Evolutionary conservation across 2,113 vertebrate genomes (phyloP), one percentile per base, ranked within the genome.

Genomic region (Phalacrocorax aristotelis): DNA sequence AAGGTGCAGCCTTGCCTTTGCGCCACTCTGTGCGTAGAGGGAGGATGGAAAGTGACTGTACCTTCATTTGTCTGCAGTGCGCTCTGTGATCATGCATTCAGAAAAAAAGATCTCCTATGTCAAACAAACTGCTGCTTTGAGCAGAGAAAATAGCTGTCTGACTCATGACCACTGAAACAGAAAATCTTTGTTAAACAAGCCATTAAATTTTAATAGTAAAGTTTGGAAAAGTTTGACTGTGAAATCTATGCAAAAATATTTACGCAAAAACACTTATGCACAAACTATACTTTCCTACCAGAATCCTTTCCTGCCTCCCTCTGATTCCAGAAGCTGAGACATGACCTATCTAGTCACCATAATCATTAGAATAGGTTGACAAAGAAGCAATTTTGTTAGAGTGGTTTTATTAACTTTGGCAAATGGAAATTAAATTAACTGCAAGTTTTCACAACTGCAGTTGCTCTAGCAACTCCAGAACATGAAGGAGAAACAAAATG

Each of bases 181-280:
- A 97, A 96, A 97, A 92, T 90, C 80, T 93, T 94, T 95, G 40
- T 91, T 92, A 97, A 95, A 89, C 77, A 75, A 92, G n/a, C 46
- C 79, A 91, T 97, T 96, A 96, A 42, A 96, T 96, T 95, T 95
- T 83, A 94, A 93, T 74, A 77, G 44, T 7, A 71, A 97, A 92
- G 62, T 96, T 95, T 91, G 82, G 83, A 86, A 84, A 95, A 95
- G 38, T 83, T 83, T 97, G 81, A 46, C 46, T 52, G 62, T 52
- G 69, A 95, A 97, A 97, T 74, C 86, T 65, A 80, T 51, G 44
- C 4, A 21, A 96, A 97, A 95, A 82, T 52, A 68, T 36, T 75
- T 65, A 65, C 4, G 11, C 52, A 92, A 95, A 97, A 95, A 46
- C 42, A 68, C 65, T 69, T 57, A 34, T 11, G 25, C 21, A 80